A percentile compares a stretch with the other conserved stretches of the same genome.
Evolutionary conservation across 2,113 vertebrate genomes (phyloP).

Genomic region (Scophthalmus maximus): DNA sequence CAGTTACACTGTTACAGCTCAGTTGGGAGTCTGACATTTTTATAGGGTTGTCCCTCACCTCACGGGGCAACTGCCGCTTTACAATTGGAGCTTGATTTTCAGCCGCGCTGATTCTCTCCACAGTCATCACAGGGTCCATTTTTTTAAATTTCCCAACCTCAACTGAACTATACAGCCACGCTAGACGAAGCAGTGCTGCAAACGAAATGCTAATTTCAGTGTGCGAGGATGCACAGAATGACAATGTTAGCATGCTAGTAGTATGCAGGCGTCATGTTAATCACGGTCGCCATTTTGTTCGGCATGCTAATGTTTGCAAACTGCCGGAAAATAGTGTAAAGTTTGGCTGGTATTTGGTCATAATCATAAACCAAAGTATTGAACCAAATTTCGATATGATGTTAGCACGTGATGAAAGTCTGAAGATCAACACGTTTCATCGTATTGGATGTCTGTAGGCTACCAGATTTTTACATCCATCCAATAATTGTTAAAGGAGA

Average conservation of each 20-base stretch:
- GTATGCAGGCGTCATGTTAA: not conserved
- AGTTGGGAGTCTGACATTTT: constrained; percentile 32
- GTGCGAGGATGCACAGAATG: too few species aligned
- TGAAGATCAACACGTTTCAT: too few species aligned
- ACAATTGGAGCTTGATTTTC: constrained; percentile 27
- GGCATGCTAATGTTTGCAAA: not conserved
- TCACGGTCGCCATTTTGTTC: too few species aligned
- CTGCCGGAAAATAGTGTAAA: too few species aligned
- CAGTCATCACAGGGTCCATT: not conserved
- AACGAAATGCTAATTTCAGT: not conserved
- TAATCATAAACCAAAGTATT: too few species aligned
- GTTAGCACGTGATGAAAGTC: too few species aligned
- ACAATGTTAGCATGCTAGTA: too few species aligned
- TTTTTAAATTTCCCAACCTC: not conserved
- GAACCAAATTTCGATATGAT: too few species aligned
- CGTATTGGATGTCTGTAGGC: too few species aligned
- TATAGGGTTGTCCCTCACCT: constrained; percentile 9
- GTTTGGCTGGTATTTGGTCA: too few species aligned
- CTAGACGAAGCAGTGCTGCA: not conserved
- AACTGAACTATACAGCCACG: not conserved
- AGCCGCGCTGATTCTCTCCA: constrained; percentile 3
- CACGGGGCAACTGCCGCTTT: constrained; percentile 21
- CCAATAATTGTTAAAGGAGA: too few species aligned
- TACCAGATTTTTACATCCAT: too few species aligned
- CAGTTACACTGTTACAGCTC: constrained; percentile 17